Evolutionary conservation across 2,113 vertebrate species (phyloP), one percentile per base, ranked within the genome.

Genomic region (Takifugu bimaculatus): DNA sequence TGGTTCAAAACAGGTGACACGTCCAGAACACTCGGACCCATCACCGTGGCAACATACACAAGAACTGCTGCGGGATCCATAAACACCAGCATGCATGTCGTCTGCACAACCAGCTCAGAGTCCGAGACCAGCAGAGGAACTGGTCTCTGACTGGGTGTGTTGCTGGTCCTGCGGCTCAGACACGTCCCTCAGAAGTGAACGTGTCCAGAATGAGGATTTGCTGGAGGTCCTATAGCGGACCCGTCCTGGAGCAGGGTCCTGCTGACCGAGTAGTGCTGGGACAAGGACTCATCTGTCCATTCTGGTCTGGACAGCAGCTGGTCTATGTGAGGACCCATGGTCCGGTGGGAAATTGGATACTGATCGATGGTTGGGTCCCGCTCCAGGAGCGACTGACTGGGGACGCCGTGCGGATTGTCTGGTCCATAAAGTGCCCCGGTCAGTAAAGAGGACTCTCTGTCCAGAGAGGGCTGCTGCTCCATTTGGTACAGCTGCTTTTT

Each of bases 401-500:
- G 32, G 10, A 2, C 52, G 44, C 26, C 32, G 48, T 74, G 62
- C 4, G 67, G 1, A 14, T 61, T 67, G 2, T 78, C 72, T 3
- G 70, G 59, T 63, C 47, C 63, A 6, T 74, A 80, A 10, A 56
- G 3, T 10, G 72, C 0, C 2, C 53, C 65, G 0, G 63, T 48
- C 35, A 77, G 29, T 0, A 72, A 1, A 3, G 70, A 61, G 0
- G 53, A 2, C 59, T 80, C 72, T 53, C 39, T 56, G 1, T 74
- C 62, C 60, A 81, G 10, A 3, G 44, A 4, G 6, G 60, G 43
- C 55, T 77, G 74, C 45, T 74, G 75, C 27, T 75, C 65, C 61
- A 79, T 29, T 1, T 68, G 61, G 48, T 69, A 79, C 28, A 79
- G 47, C 32, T 79, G 76, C 26, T 76, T 79, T 3, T 81, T 84